Evolutionary conservation across 2,797 vertebrate genomes (phyloP), one percentile per base, ranked within the genome.

Genomic region (Squalus acanthias): DNA sequence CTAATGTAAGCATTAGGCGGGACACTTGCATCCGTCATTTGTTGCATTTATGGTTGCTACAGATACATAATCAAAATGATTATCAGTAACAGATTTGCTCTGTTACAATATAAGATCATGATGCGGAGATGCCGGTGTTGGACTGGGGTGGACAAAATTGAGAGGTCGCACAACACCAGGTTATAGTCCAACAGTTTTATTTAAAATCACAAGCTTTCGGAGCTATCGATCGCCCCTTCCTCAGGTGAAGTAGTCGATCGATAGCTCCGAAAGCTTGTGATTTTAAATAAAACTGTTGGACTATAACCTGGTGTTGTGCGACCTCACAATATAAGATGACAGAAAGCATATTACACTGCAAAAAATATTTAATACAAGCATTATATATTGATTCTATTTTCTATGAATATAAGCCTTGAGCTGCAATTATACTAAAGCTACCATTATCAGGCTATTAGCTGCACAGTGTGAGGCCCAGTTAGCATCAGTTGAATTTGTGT

Each of bases 321-420:
- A 39, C 39, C 39, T 39, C 39, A 93, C 63, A 93, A 67, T 69
- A 39, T 93, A 39, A 93, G 13, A 24, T 93, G 17, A n/a, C 20
- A 1, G 17, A 93, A 22, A 17, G 15, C 17, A 24, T 93, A 65
- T 46, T 92, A n/a, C 15, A 22, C 89, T 67, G 22, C 53, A 60
- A 69, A 93, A 67, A 7, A 67, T 46, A 22, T 85, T 6, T 24
- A 93, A 69, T 69, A 9, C n/a, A 67, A 93, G n/a, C 29, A 46
- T 92, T 92, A 39, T n/a, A 92, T 67, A n/a, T 57, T 91, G 88
- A 33, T 91, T 29, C 29, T 65, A 92, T 69, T 93, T 85, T 24
- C 33, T 69, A 69, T 69, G 91, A 92, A n/a, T 92, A 67, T 65
- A n/a, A 92, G 63, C 57, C 13, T 39, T 69, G n/a, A 93, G 2